These are phyloP conservation scores for Lasioglossum leucozonium DNA, from an alignment of 2,888 invertebrate species.

Conservation along the genomic window DNA sequence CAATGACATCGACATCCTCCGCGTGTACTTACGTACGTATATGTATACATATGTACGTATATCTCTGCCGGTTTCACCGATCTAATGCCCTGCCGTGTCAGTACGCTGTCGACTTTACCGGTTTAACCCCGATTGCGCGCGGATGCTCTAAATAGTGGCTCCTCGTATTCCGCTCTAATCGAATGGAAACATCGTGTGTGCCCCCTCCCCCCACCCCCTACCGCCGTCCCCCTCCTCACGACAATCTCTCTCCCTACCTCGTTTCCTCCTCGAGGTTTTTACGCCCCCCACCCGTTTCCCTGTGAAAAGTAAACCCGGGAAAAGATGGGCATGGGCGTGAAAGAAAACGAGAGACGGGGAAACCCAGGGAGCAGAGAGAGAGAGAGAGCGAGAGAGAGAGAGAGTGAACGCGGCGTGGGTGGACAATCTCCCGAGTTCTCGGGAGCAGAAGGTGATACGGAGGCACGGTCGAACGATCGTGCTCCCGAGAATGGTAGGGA, in stretches of 20 bases:
- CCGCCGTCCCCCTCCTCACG: not conserved
- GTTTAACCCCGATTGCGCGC: slow-evolving; percentile 39
- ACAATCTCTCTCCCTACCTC: not conserved
- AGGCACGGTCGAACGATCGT: slow-evolving; percentile 67
- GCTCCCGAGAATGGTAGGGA: slow-evolving; percentile 52
- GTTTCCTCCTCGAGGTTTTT: not conserved
- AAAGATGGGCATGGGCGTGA: slow-evolving; percentile 63
- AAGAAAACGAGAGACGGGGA: slow-evolving; percentile 54
- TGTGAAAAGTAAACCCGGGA: slow-evolving; percentile 43
- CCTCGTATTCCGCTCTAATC: slow-evolving; percentile 77
- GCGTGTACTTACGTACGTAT: too few species aligned
- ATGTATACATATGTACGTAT: too few species aligned
- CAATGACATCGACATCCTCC: slow-evolving; percentile 36
- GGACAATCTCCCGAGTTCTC: slow-evolving; percentile 62
- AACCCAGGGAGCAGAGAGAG: slow-evolving; percentile 40
- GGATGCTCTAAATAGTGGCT: slow-evolving; percentile 55
- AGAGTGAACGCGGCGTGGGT: slow-evolving; percentile 60
- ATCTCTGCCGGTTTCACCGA: not conserved
- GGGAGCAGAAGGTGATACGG: slow-evolving; percentile 70
- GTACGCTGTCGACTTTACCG: slow-evolving; percentile 57
- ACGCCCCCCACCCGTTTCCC: not conserved
- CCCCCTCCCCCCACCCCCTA: not conserved
- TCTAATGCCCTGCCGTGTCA: slow-evolving; percentile 40
- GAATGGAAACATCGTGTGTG: slow-evolving; percentile 66
- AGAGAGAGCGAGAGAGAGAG: slow-evolving; percentile 45